Percentiles rank a stretch among this genome's conserved stretches.
phyloP scores from a whole-genome alignment of 2,797 vertebrate species.

The Silurus aristotelis region DNA sequence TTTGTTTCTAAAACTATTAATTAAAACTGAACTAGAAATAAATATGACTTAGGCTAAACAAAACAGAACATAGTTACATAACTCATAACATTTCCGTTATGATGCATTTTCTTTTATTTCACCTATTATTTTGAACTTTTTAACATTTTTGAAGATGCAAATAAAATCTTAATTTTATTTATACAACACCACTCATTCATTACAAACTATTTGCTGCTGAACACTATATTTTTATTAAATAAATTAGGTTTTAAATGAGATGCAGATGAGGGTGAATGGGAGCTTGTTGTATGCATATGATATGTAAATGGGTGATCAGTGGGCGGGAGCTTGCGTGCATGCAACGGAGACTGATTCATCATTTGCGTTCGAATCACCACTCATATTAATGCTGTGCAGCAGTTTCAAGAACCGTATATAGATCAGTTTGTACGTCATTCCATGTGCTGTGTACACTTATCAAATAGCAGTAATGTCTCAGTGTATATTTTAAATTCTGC shows the following conservation, averaged over 20 bases:
- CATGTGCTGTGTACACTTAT: neutral
- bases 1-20: neutral
- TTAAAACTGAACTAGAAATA: neutral
- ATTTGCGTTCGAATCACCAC: neutral
- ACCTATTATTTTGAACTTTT: neutral
- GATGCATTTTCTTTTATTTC: neutral
- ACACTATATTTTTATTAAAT: neutral
- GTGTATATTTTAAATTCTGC: neutral
- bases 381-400: neutral
- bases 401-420: neutral
- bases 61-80: neutral
- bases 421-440: neutral
- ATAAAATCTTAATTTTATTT: neutral
- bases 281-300: slow-evolving; percentile 46
- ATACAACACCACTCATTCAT: neutral
- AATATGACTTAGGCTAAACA: neutral
- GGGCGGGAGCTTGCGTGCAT: neutral
- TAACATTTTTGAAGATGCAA: neutral
- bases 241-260: slow-evolving; percentile 11
- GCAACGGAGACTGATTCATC: slow-evolving; percentile 8
- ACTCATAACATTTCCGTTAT: neutral
- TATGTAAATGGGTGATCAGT: slow-evolving; percentile 47
- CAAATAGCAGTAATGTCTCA: neutral
- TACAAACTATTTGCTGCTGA: neutral
- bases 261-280: slow-evolving; percentile 16